Base-by-base conservation (phyloP, 1,140 invertebrate species). In the Berghia stephanieae region DNA sequence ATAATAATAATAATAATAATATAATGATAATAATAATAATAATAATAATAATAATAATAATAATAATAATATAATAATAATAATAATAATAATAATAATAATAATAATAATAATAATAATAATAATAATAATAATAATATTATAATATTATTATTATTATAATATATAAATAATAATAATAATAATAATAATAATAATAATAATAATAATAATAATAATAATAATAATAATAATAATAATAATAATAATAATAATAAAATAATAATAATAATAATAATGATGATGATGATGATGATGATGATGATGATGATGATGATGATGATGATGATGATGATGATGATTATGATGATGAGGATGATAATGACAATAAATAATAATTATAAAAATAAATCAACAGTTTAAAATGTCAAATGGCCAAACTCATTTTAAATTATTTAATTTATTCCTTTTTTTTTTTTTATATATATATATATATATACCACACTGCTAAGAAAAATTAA, bases 251-350 rank as follows among this genome's bases (percentile, higher is more conserved):
- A 52, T 24, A 13, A 52, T 52, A 24, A 52, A n/a, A n/a, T 34
- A 34, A 60, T 34, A 34, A 2, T 2, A 34, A 60, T 34, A 34
- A 1, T 0, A 34, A 60, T 34, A 34, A 60, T 34, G 57, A 60
- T 34, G 57, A 60, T 60, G 57, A 60, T 60, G 57, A 60, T 60
- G 57, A 60, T 60, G 57, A 60, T 60, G 57, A 60, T 60, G 57
- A n/a, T 60, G 57, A 60, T 60, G 57, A 60, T 60, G 57, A 60
- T 60, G 57, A 60, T 60, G 57, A 60, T 60, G 57, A 60, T 60
- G 57, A 60, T 60, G 57, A 60, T 60, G 57, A 60, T 60, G 57
- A n/a, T n/a, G n/a, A n/a, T n/a, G n/a, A n/a, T n/a, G n/a, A n/a
- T n/a, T n/a, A n/a, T n/a, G n/a, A n/a, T n/a, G n/a, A n/a, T n/a